Percentiles rank a stretch among this genome's conserved stretches.
Evolutionary conservation across 2,888 invertebrate species (phyloP).

Genomic region (Cristatella mucedo): DNA sequence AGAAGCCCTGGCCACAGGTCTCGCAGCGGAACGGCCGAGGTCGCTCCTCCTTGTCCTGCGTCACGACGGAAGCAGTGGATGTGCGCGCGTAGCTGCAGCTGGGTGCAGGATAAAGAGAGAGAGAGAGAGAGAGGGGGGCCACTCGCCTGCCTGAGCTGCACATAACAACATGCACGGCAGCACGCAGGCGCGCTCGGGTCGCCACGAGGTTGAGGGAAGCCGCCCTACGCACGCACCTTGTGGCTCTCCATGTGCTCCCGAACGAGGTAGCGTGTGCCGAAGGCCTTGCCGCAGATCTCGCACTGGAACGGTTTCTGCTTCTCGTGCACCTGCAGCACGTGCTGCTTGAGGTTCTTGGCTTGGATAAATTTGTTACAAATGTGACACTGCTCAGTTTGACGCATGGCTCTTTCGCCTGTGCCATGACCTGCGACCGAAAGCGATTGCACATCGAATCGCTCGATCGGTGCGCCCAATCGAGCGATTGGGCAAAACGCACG

Average conservation of each 20-base stretch:
- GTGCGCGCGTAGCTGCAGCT: no score
- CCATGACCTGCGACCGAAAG: conserved; percentile 7
- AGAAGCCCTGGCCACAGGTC: conserved; percentile 19
- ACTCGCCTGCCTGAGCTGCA: no score
- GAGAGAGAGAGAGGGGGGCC: no score
- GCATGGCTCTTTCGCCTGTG: conserved; percentile 1
- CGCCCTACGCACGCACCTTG: conserved; percentile 4
- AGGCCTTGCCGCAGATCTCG: conserved; percentile 6
- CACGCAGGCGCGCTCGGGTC: no score
- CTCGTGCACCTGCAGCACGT: conserved; percentile 4
- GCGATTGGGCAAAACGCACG: no score
- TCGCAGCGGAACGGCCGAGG: conserved; percentile 17
- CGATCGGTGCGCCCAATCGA: no score
- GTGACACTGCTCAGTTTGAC: conserved; percentile 6
- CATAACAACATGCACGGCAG: no score
- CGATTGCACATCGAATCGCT: no score
- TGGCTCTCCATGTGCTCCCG: conserved; percentile 8
- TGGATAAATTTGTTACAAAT: conserved; percentile 6
- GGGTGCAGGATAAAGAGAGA: no score
- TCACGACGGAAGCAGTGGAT: no score
- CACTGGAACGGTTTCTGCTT: conserved; percentile 7
- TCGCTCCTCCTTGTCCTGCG: conserved; percentile 1
- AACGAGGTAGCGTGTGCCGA: conserved; percentile 4
- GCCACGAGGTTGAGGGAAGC: no score
- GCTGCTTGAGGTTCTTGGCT: conserved; percentile 5